Conservation (phyloP, 2,888 invertebrate species). For the Tuberolachnus salignus region DNA sequence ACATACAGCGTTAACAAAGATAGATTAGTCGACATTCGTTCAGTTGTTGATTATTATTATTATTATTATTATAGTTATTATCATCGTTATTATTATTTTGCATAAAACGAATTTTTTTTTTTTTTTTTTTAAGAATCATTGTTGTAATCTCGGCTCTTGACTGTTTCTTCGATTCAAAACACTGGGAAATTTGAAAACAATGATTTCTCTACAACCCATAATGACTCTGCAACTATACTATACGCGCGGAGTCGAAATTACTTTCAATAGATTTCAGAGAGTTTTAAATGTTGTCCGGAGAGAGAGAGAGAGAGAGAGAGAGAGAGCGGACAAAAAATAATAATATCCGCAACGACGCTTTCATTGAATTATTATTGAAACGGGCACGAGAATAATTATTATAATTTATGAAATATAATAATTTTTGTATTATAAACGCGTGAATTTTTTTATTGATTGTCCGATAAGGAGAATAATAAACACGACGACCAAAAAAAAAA, state of each 20-base stretch:
- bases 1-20: constrained; percentile 5
- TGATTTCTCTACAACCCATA: constrained; percentile 38
- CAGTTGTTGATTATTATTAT: not conserved
- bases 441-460: constrained; percentile 37
- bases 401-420: constrained; percentile 41
- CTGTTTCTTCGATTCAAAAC: not conserved
- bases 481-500: not conserved
- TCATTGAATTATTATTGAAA: constrained; percentile 48
- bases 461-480: constrained; percentile 11
- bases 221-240: constrained; percentile 27
- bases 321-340: not conserved
- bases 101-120: not conserved
- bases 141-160: not conserved
- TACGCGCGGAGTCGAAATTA: constrained; percentile 5
- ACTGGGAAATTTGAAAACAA: constrained; percentile 17
- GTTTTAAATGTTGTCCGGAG: not conserved
- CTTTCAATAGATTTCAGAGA: constrained; percentile 20
- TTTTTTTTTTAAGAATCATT: not conserved
- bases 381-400: not conserved
- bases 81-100: not conserved
- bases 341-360: not conserved
- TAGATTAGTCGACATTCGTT: constrained; percentile 19
- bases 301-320: not conserved
- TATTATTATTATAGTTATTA: not conserved
- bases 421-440: constrained; percentile 19